Conservation (phyloP, 2,797 vertebrate genomes). For the Coilia nasus region DNA sequence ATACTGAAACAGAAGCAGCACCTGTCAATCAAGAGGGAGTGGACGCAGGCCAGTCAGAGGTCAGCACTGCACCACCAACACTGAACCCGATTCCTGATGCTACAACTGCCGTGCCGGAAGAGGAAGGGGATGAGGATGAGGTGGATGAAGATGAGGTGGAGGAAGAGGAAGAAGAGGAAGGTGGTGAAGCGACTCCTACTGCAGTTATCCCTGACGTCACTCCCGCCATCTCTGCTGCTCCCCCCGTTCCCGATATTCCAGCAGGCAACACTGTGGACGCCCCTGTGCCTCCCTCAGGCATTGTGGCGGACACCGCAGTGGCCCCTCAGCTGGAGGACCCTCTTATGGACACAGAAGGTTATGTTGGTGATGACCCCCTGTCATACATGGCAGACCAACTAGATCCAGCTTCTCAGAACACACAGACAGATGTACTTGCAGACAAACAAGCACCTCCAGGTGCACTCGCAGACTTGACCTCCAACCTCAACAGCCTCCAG, state of each 20-base stretch:
- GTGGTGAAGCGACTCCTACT: neutral
- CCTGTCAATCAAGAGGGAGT: neutral
- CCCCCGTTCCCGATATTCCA: neutral
- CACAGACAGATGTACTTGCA: neutral
- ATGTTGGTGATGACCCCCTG: neutral
- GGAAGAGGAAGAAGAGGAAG: neutral
- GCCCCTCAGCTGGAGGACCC: neutral
- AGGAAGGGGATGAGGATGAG: neutral
- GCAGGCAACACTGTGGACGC: neutral
- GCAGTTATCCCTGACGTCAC: neutral
- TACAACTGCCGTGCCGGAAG: neutral
- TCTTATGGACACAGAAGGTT: slow-evolving; percentile 10
- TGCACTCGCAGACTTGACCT: neutral
- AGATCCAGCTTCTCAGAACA: neutral
- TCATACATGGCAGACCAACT: neutral
- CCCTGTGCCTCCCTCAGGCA: neutral
- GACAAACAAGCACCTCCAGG: neutral
- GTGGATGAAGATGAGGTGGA: neutral
- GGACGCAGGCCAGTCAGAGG: neutral
- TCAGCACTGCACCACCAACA: neutral
- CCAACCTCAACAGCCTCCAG: neutral
- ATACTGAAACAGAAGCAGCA: neutral
- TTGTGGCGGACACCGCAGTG: neutral
- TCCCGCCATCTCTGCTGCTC: neutral
- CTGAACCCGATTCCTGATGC: neutral